Conservation (phyloP, 2,888 invertebrate species). For the Dione vanillae region DNA sequence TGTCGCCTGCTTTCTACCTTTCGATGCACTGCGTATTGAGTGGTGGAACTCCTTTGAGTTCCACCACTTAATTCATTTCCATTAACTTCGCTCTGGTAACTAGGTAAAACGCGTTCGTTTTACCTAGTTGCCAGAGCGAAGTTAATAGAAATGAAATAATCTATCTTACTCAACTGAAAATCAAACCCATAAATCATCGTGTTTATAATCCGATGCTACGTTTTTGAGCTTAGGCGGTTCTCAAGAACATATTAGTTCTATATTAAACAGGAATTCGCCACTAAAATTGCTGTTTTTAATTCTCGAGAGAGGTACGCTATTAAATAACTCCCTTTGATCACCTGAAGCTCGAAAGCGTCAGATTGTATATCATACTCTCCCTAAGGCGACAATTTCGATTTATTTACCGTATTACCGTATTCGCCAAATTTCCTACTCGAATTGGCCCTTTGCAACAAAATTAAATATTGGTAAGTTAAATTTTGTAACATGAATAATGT, state of each 20-base stretch:
- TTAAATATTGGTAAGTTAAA: background rate
- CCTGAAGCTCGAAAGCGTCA: slow-evolving; percentile 42
- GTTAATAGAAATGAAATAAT: too few relatives aligned
- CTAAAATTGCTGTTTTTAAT: slow-evolving; percentile 3
- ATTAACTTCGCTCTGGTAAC: too few relatives aligned
- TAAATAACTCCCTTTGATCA: slow-evolving; percentile 13
- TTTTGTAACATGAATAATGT: slow-evolving; percentile 6
- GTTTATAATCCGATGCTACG: background rate
- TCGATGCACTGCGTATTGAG: too few relatives aligned
- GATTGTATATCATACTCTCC: slow-evolving; percentile 38
- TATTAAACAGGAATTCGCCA: background rate
- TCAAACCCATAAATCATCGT: too few relatives aligned
- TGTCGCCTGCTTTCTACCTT: too few relatives aligned
- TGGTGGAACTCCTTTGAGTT: too few relatives aligned
- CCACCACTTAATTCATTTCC: too few relatives aligned
- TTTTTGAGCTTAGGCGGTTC: background rate
- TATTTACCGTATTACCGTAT: slow-evolving; percentile 40
- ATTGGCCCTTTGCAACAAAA: slow-evolving; percentile 3
- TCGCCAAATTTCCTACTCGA: slow-evolving; percentile 23
- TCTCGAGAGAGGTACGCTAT: slow-evolving; percentile 9
- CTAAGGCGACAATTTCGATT: slow-evolving; percentile 38
- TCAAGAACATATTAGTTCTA: too few relatives aligned
- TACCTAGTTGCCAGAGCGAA: too few relatives aligned
- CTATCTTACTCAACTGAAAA: too few relatives aligned
- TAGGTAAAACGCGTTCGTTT: too few relatives aligned